Evolutionary conservation across 2,888 invertebrate species (phyloP).

Genomic region (Amphipyra tragopoginis): DNA sequence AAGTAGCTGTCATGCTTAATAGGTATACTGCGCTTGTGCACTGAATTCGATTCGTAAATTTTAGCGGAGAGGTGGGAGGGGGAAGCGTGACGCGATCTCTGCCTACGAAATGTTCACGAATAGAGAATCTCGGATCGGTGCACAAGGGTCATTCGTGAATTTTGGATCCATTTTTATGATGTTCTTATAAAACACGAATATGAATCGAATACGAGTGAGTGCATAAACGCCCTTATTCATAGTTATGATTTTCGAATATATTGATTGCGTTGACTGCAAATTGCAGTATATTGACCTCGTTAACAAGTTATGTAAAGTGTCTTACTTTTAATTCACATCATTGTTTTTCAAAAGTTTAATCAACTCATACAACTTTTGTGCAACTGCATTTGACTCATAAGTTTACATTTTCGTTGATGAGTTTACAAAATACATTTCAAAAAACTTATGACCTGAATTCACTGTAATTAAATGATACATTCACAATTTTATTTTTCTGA

Average conservation of each 20-base stretch:
- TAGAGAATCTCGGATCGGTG: too few relatives aligned
- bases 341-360: constrained; percentile 19
- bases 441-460: constrained; percentile 3
- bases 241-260: neutral
- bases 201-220: too few relatives aligned
- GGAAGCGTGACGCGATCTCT: too few relatives aligned
- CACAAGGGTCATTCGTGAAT: too few relatives aligned
- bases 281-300: neutral
- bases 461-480: neutral
- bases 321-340: constrained; percentile 27
- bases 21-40: too few relatives aligned
- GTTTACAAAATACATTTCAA: neutral
- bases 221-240: too few relatives aligned
- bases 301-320: constrained; percentile 7
- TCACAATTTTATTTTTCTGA: neutral
- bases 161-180: too few relatives aligned
- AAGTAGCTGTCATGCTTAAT: too few relatives aligned
- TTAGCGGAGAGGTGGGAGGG: too few relatives aligned
- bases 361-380: constrained; percentile 21
- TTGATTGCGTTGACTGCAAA: neutral
- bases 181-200: too few relatives aligned
- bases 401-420: constrained; percentile 14
- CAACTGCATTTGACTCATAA: constrained; percentile 24
- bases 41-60: too few relatives aligned
- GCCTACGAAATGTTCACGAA: too few relatives aligned